phyloP scores from a whole-genome alignment of 2,888 invertebrate species.

The Timema cristinae region DNA sequence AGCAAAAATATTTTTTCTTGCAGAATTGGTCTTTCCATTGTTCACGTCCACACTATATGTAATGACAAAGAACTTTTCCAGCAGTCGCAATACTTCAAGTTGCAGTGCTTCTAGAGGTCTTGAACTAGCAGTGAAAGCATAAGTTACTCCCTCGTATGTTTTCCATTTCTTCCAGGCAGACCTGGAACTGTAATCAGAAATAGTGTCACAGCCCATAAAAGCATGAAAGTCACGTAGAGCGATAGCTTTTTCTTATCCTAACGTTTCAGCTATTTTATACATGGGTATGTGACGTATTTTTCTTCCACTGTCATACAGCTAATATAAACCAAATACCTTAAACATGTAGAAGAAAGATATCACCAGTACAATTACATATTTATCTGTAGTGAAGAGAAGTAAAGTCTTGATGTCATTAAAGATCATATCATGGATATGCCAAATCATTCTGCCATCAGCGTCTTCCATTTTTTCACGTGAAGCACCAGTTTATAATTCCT shows the following conservation, averaged over 20 bases:
- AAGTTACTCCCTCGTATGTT: neutral
- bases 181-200: constrained; percentile 6
- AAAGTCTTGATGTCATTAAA: too few species aligned
- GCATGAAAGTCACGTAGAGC: constrained; percentile 7
- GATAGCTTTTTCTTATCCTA: neutral
- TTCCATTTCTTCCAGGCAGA: constrained; percentile 3
- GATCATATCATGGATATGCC: neutral
- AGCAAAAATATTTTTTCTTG: constrained; percentile 1
- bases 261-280: too few species aligned
- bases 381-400: constrained; percentile 5
- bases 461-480: constrained; percentile 9
- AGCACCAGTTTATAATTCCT: neutral
- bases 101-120: neutral
- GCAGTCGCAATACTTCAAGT: too few species aligned
- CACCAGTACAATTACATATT: neutral
- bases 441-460: neutral
- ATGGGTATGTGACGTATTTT: too few species aligned
- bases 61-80: neutral
- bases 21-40: neutral
- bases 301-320: neutral
- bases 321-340: too few species aligned
- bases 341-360: too few species aligned
- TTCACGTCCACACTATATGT: neutral
- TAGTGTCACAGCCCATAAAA: neutral
- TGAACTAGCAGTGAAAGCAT: constrained; percentile 7